A percentile compares a stretch with the other conserved stretches of the same genome.
These are phyloP conservation scores for Drosophila nigrodunni DNA, from an alignment of 1,140 invertebrate genomes.

Conservation along the genomic window DNA sequence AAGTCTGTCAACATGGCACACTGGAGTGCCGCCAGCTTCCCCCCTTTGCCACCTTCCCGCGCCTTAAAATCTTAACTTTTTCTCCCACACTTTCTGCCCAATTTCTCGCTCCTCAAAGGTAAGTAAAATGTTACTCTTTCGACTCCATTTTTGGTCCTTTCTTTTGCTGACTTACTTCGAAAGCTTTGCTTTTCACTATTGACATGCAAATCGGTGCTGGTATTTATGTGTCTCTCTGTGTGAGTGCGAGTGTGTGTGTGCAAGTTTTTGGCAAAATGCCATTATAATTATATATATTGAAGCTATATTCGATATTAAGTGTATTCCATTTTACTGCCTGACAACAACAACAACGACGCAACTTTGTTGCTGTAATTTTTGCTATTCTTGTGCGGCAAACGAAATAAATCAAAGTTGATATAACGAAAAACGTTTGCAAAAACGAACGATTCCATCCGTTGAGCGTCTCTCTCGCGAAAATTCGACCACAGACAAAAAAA, in stretches of 20 bases:
- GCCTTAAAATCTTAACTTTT: neutral
- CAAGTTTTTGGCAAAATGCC: constrained; percentile 73
- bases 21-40: constrained; percentile 1
- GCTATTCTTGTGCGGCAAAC: constrained; percentile 40
- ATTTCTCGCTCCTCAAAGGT: neutral
- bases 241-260: constrained; percentile 31
- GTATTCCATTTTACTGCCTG: constrained; percentile 42
- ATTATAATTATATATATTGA: constrained; percentile 75
- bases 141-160: neutral
- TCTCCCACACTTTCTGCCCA: neutral
- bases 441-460: neutral
- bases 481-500: neutral
- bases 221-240: neutral
- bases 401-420: constrained; percentile 30
- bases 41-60: neutral
- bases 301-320: constrained; percentile 9
- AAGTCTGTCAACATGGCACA: constrained; percentile 1
- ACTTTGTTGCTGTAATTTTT: too few relatives aligned
- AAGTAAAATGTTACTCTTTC: neutral
- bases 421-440: constrained; percentile 2
- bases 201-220: constrained; percentile 11
- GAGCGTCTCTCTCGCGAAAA: neutral
- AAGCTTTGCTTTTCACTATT: constrained; percentile 16
- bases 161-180: neutral
- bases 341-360: constrained; percentile 39